phyloP scores from a whole-genome alignment of 1,140 invertebrate species.

The Diuraphis noxia region DNA sequence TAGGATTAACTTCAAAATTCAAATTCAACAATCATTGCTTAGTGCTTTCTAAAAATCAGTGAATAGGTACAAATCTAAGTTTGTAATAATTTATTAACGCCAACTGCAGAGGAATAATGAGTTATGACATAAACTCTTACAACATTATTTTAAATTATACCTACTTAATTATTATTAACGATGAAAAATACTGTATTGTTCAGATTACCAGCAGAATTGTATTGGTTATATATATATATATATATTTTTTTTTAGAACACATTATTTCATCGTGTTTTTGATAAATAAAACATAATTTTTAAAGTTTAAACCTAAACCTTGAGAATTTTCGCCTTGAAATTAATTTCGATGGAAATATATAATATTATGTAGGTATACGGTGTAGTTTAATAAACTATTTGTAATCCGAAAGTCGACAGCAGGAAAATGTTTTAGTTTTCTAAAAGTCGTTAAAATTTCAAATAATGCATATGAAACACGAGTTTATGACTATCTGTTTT shows the following conservation, averaged over 20 bases:
- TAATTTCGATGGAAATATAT: neutral
- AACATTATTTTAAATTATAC: too few relatives aligned
- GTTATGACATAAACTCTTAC: too few relatives aligned
- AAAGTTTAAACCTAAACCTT: conserved; percentile 15
- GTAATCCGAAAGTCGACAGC: neutral
- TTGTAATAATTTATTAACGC: neutral
- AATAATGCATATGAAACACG: neutral
- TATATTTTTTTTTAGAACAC: neutral
- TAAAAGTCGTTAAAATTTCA: neutral
- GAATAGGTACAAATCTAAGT: neutral
- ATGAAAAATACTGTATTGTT: neutral
- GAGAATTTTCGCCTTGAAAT: neutral
- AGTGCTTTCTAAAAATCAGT: neutral
- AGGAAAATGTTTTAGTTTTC: neutral
- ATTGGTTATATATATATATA: neutral
- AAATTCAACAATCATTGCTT: neutral
- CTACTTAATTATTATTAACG: too few relatives aligned
- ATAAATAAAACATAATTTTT: conserved; percentile 16
- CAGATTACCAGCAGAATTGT: neutral
- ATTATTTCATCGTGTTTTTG: neutral
- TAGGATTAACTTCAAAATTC: neutral
- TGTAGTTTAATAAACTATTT: conserved; percentile 8
- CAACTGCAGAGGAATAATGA: neutral
- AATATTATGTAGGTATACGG: too few relatives aligned
- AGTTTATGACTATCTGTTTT: neutral